Conservation (phyloP, 2,113 vertebrate species). For the Vulpes vulpes region DNA sequence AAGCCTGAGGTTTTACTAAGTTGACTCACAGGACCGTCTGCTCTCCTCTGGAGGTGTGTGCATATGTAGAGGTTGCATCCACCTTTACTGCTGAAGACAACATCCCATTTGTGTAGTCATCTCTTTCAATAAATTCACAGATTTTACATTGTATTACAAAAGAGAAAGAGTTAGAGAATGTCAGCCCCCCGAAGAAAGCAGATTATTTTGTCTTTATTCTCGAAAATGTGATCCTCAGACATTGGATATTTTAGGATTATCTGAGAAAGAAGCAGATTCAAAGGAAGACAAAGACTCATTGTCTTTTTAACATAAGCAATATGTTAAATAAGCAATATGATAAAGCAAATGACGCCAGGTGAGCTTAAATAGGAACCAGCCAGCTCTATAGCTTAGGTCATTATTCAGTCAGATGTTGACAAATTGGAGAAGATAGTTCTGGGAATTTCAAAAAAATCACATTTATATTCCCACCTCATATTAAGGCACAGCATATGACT, state of each 20-base stretch:
- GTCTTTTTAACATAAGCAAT: no score
- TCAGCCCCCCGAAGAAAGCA: background rate
- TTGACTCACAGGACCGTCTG: background rate
- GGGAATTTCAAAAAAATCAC: background rate
- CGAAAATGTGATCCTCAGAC: slow-evolving; percentile 15
- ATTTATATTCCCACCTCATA: background rate
- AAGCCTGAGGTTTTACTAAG: background rate
- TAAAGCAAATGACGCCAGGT: background rate
- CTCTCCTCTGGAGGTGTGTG: rapidly evolving
- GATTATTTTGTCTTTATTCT: background rate
- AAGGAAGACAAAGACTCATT: background rate
- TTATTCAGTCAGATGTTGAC: background rate
- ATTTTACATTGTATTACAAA: background rate
- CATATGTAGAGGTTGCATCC: background rate
- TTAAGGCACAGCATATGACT: background rate
- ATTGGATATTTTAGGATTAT: background rate
- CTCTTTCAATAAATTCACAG: background rate
- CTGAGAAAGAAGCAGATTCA: background rate
- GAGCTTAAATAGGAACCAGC: background rate
- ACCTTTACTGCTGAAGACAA: background rate
- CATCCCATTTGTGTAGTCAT: background rate
- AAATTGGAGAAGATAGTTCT: background rate
- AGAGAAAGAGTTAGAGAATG: background rate
- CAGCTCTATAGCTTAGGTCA: background rate
- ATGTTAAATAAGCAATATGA: background rate